Percentiles rank a stretch among this genome's conserved stretches.
phyloP scores from a whole-genome alignment of 2,113 vertebrate genomes.

The Chitala chitala region DNA sequence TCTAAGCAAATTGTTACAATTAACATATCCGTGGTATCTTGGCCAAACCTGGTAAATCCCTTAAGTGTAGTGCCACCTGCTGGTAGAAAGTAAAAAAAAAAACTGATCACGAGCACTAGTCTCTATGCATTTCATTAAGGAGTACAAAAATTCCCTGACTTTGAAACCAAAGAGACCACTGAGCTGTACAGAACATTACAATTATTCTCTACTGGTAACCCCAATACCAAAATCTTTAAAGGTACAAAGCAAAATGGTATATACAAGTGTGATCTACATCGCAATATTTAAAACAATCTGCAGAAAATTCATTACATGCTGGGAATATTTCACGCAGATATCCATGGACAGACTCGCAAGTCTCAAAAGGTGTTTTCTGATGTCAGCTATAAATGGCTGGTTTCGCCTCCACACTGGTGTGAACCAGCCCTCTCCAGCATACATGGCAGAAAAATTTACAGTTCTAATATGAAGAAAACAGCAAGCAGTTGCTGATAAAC shows the following conservation, averaged over 20 bases:
- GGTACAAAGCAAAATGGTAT: not conserved
- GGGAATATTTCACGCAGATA: not conserved
- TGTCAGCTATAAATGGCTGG: not conserved
- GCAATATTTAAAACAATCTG: not conserved
- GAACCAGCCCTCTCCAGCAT: not conserved
- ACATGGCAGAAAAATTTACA: not conserved
- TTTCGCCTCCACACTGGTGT: not conserved
- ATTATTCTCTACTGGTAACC: conserved; percentile 1
- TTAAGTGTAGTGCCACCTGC: conserved; percentile 28
- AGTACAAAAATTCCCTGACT: not conserved
- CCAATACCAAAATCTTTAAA: not conserved
- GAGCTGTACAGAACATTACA: not conserved
- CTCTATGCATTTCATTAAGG: not conserved
- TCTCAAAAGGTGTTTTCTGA: not conserved
- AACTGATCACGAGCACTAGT: not conserved
- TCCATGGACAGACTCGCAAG: not conserved
- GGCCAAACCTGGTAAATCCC: not conserved
- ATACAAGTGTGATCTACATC: not conserved
- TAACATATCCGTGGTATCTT: not conserved
- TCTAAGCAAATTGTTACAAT: not conserved
- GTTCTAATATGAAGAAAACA: not conserved
- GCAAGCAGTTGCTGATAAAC: not conserved
- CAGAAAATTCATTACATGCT: conserved; percentile 8
- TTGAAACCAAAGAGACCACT: not conserved
- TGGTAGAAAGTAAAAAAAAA: not conserved